A percentile compares a stretch with the other conserved stretches of the same genome.
Conservation (phyloP, 1,140 invertebrate genomes). For the Bombus picipes region DNA sequence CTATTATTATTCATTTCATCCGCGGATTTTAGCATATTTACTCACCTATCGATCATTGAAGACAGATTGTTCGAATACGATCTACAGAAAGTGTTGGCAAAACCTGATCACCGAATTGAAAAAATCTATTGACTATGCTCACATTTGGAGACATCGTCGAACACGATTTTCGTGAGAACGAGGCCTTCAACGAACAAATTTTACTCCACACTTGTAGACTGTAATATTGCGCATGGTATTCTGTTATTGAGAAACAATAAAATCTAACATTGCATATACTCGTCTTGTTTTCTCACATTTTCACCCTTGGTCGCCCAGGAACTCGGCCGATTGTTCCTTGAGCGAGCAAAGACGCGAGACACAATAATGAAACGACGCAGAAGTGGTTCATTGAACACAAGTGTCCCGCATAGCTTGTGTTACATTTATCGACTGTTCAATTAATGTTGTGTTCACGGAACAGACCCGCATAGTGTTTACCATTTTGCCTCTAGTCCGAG, state of each 20-base stretch:
- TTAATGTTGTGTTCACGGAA: constrained; percentile 19
- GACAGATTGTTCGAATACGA: neutral
- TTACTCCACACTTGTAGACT: neutral
- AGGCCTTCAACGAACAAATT: neutral
- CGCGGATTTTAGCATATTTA: neutral
- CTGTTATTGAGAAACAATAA: neutral
- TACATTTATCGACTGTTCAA: constrained; percentile 46
- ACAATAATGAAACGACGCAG: neutral
- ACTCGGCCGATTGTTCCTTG: neutral
- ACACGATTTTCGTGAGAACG: neutral
- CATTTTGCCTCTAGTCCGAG: constrained; percentile 25
- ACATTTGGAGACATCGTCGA: neutral
- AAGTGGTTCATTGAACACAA: constrained; percentile 4
- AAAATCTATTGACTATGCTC: neutral
- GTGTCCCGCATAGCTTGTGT: neutral
- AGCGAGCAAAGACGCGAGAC: neutral
- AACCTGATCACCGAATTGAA: neutral
- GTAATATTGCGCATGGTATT: neutral
- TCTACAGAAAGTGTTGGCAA: neutral
- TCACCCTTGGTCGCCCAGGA: neutral
- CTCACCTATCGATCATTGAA: neutral
- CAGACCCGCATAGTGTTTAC: neutral
- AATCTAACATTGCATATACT: neutral
- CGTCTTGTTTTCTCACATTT: neutral
- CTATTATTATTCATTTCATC: neutral